Conservation (phyloP, 2,888 invertebrate species). For the Platycnemis pennipes region DNA sequence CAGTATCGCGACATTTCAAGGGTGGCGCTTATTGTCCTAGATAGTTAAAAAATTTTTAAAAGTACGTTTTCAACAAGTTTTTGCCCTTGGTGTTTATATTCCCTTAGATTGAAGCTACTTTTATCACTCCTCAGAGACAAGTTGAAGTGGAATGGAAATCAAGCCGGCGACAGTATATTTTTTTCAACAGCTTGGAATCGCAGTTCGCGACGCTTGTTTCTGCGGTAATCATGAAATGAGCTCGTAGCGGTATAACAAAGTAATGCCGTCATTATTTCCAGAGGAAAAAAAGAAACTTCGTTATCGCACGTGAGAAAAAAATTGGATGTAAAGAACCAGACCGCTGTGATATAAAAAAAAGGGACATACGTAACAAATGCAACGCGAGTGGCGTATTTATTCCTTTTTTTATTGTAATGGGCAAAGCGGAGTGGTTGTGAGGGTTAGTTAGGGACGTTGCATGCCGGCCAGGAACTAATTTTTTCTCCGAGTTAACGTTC, state of each 20-base stretch:
- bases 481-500: conserved; percentile 15
- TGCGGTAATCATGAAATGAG: neutral
- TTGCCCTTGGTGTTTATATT: neutral
- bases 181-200: neutral
- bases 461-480: neutral
- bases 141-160: neutral
- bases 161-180: neutral
- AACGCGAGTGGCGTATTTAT: neutral
- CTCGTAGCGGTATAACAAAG: neutral
- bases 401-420: neutral
- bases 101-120: neutral
- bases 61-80: too few species aligned
- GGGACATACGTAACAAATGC: neutral
- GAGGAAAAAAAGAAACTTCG: too few species aligned
- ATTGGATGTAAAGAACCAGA: neutral
- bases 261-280: neutral
- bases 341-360: neutral
- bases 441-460: neutral
- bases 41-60: too few species aligned
- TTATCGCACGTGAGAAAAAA: neutral
- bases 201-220: neutral
- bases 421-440: neutral
- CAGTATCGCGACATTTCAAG: too few species aligned
- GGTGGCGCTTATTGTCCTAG: too few species aligned
- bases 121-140: neutral